These are phyloP conservation scores for Panopea generosa DNA, from an alignment of 2,888 invertebrate genomes.

Conservation along the genomic window DNA sequence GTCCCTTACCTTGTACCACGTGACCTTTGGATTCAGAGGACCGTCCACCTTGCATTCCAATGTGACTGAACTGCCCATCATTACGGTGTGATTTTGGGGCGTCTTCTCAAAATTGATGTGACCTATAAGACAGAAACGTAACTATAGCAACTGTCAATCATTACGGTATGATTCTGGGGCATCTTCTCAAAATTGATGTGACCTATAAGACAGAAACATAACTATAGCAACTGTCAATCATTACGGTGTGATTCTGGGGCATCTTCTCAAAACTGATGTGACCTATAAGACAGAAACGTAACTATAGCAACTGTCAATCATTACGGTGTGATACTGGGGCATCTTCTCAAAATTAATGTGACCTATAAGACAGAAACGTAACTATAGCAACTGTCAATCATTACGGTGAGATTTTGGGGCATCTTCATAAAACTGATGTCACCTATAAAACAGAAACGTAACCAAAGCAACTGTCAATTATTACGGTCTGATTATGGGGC, in stretches of 20 bases:
- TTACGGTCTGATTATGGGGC: too few species aligned
- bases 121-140: too few species aligned
- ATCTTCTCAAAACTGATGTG: slow-evolving; percentile 58
- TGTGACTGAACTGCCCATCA: slow-evolving; percentile 86
- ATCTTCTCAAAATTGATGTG: slow-evolving; percentile 58
- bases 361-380: too few species aligned
- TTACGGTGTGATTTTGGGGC: slow-evolving; percentile 84
- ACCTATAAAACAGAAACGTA: too few species aligned
- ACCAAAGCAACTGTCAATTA: too few species aligned
- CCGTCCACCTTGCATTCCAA: slow-evolving; percentile 81
- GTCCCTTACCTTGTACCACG: slow-evolving; percentile 93
- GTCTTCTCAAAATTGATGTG: slow-evolving; percentile 58
- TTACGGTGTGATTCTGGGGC: slow-evolving; percentile 84
- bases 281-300: too few species aligned
- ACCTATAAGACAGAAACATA: too few species aligned
- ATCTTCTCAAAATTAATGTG: slow-evolving; percentile 58
- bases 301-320: slow-evolving; percentile 87
- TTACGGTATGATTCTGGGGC: slow-evolving; percentile 84
- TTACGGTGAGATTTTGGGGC: too few species aligned
- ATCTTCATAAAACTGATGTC: too few species aligned
- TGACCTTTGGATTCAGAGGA: slow-evolving; percentile 86
- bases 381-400: too few species aligned
- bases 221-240: slow-evolving; percentile 87
- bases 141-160: slow-evolving; percentile 87
- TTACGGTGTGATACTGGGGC: slow-evolving; percentile 84